Conservation (phyloP, 1,140 invertebrate species). For the Plutomurus gul region DNA sequence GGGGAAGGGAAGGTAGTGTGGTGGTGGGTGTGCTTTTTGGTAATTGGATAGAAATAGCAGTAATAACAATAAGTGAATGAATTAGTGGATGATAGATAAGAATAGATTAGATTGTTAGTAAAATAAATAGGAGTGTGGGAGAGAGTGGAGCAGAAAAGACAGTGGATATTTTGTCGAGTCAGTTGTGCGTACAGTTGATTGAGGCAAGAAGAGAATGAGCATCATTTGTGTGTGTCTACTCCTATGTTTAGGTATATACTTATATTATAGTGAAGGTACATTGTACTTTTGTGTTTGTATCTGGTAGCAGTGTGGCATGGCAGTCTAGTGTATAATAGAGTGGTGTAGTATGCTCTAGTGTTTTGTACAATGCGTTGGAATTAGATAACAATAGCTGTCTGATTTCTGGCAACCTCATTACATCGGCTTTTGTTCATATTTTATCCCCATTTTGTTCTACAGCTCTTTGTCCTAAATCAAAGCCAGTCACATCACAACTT, state of each 20-base stretch:
- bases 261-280: too few relatives aligned
- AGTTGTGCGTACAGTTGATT: too few relatives aligned
- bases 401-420: conserved; percentile 54
- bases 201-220: too few relatives aligned
- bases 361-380: conserved; percentile 49
- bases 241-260: too few relatives aligned
- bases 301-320: too few relatives aligned
- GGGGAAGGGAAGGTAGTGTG: background rate
- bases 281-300: too few relatives aligned
- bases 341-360: background rate
- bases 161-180: background rate
- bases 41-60: background rate
- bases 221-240: too few relatives aligned
- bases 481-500: background rate
- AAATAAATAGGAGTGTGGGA: background rate
- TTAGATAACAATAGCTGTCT: conserved; percentile 52
- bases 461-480: conserved; percentile 43
- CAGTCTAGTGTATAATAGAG: background rate
- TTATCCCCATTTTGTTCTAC: conserved; percentile 50
- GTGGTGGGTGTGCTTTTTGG: background rate
- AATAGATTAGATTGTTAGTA: background rate
- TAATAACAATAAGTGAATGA: conserved; percentile 29
- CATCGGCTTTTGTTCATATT: conserved; percentile 49
- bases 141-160: background rate
- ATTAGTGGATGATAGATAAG: background rate